Evolutionary conservation across 2,888 invertebrate species (phyloP).

Genomic region (Cerceris rybyensis): DNA sequence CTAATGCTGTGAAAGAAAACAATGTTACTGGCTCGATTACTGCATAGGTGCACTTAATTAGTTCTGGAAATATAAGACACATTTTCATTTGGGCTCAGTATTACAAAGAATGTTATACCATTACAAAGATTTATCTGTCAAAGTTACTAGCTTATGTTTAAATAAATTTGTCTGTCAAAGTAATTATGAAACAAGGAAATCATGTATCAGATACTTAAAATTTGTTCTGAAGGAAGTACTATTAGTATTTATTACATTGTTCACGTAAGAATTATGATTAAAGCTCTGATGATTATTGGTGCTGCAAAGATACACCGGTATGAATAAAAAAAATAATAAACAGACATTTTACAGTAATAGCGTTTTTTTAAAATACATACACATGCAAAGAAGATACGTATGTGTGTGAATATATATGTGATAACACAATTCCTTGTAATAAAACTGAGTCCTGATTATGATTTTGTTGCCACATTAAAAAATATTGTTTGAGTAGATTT

Average conservation of each 20-base stretch:
- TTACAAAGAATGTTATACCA: slow-evolving; percentile 54
- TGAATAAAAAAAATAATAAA: not conserved
- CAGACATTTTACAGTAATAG: not conserved
- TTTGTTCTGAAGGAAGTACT: too few relatives aligned
- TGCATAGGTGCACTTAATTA: slow-evolving; percentile 60
- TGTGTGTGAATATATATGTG: slow-evolving; percentile 1
- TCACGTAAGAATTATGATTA: not conserved
- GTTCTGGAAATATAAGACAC: slow-evolving; percentile 46
- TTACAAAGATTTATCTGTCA: not conserved
- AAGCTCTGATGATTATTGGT: not conserved
- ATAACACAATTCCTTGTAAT: slow-evolving; percentile 57
- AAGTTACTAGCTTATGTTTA: not conserved
- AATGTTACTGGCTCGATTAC: slow-evolving; percentile 55
- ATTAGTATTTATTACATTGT: too few relatives aligned
- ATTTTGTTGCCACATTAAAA: slow-evolving; percentile 46
- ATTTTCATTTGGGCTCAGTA: slow-evolving; percentile 51
- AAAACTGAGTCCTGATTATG: slow-evolving; percentile 45
- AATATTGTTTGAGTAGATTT: slow-evolving; percentile 53
- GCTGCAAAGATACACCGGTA: too few relatives aligned
- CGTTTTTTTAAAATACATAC: not conserved
- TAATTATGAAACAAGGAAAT: too few relatives aligned
- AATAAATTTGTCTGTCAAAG: too few relatives aligned
- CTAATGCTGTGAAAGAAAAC: slow-evolving; percentile 51
- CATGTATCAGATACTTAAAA: too few relatives aligned
- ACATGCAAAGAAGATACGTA: not conserved